These are phyloP conservation scores for Himantopus leucocephalus DNA, from an alignment of 2,113 vertebrate species.

Conservation along the genomic window DNA sequence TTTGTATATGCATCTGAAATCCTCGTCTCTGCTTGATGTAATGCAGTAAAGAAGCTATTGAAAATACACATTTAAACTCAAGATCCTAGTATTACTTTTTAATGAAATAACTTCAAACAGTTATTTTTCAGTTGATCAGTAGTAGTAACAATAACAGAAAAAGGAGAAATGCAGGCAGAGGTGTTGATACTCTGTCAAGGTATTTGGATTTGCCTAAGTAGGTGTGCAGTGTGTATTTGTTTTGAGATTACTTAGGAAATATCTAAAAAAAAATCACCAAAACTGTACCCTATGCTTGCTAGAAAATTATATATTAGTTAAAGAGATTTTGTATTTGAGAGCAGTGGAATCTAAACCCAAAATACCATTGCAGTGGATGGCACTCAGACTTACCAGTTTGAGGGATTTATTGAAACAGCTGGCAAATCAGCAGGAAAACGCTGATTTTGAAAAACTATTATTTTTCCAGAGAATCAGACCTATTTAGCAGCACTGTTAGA, in stretches of 20 bases:
- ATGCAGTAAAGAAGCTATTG: not conserved
- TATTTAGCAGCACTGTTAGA: constrained; percentile 74
- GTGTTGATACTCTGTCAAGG: not conserved
- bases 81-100: not conserved
- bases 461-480: constrained; percentile 74
- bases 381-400: constrained; percentile 46
- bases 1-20: not conserved
- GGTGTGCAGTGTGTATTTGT: not conserved
- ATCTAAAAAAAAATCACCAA: not conserved
- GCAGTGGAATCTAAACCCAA: constrained; percentile 34
- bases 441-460: constrained; percentile 73
- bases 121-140: not conserved
- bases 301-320: not conserved
- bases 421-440: constrained; percentile 73
- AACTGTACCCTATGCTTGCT: not conserved
- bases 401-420: constrained; percentile 70
- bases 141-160: not conserved
- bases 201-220: not conserved
- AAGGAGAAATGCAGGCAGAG: not conserved
- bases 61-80: not conserved
- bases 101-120: not conserved
- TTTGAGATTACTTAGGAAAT: not conserved
- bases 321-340: constrained; percentile 15
- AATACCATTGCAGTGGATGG: constrained; percentile 18
- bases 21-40: not conserved